Base-by-base conservation (phyloP, 2,888 invertebrate species). In the Synergus japonicus region DNA sequence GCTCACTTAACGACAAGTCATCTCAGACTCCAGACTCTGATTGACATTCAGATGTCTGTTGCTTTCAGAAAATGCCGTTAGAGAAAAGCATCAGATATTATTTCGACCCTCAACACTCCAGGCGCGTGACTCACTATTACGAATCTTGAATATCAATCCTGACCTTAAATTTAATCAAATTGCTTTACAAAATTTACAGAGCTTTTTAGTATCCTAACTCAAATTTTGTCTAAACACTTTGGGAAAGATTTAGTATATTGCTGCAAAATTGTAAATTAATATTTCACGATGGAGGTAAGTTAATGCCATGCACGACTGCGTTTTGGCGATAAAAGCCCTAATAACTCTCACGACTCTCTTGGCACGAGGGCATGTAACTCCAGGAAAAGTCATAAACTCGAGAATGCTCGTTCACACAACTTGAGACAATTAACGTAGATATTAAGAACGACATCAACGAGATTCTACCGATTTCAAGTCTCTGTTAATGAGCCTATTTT, bases 381-480 rank as follows among this genome's bases (percentile, higher is more conserved):
- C 69, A 69, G 69, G 69, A 69, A 49, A 69, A 69, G 46, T 29
- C 49, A 49, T 69, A 69, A 69, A 69, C 69, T 49, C 22, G 44
- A 69, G 69, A 69, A 69, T 69, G 43, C 69, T 46, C 49, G 46
- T 69, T 69, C 9, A 69, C 13, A 29, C 69, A 44, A 69, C 46
- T 69, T 44, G 46, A 69, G 69, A 22, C 46, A 69, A 69, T 69
- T 69, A 49, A 46, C 18, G 46, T 29, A 46, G 46, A 49, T 69
- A 69, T 29, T 69, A 46, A 29, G 29, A 15, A 69, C 46, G 43
- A 18, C 12, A 9, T 44, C 15, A 44, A 15, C 46, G 29, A 46
- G 22, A 67, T 44, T 43, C n/a, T 54, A 13, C 22, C 29, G 49
- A 69, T 69, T 69, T 49, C 44, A 22, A 67, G 43, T 18, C n/a